A percentile compares a stretch with the other conserved stretches of the same genome.
phyloP scores from a whole-genome alignment of 2,888 invertebrate species.

The Leucoptera coffeella region DNA sequence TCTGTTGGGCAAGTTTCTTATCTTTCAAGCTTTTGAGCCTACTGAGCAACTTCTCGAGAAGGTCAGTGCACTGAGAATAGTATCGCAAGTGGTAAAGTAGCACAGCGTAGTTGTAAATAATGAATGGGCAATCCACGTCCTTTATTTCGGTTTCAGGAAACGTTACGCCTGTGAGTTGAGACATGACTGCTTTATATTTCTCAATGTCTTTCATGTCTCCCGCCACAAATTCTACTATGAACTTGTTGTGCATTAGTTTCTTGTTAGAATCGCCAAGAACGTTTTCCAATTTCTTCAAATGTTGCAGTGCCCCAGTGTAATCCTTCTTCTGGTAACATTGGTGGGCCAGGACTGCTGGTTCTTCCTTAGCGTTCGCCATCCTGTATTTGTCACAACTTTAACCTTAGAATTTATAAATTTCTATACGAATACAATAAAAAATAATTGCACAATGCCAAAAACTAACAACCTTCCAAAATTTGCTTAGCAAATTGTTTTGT shows the following conservation, averaged over 20 bases:
- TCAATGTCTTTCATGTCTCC: slow-evolving; percentile 68
- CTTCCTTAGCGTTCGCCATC: slow-evolving; percentile 32
- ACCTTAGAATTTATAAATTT: too few relatives aligned
- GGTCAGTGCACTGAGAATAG: slow-evolving; percentile 58
- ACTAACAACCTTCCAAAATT: too few relatives aligned
- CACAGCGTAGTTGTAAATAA: slow-evolving; percentile 76
- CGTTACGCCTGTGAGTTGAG: slow-evolving; percentile 50
- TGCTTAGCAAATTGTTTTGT: too few relatives aligned
- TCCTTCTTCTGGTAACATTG: slow-evolving; percentile 60
- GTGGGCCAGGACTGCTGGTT: slow-evolving; percentile 55
- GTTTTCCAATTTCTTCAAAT: slow-evolving; percentile 60
- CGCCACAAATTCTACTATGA: slow-evolving; percentile 75
- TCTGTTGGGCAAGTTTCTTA: slow-evolving; percentile 23
- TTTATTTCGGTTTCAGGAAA: slow-evolving; percentile 34
- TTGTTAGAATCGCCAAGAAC: slow-evolving; percentile 57
- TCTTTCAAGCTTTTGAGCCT: slow-evolving; percentile 26
- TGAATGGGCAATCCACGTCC: slow-evolving; percentile 24
- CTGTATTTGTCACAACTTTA: too few relatives aligned
- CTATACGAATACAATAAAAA: too few relatives aligned
- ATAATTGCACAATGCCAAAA: too few relatives aligned
- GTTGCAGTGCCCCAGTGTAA: slow-evolving; percentile 53
- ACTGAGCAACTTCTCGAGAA: slow-evolving; percentile 30
- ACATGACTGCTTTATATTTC: slow-evolving; percentile 62
- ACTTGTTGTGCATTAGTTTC: slow-evolving; percentile 76
- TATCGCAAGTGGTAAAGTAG: slow-evolving; percentile 70